These are phyloP conservation scores for Solenopsis fugax DNA, from an alignment of 1,140 invertebrate species.

Conservation along the genomic window DNA sequence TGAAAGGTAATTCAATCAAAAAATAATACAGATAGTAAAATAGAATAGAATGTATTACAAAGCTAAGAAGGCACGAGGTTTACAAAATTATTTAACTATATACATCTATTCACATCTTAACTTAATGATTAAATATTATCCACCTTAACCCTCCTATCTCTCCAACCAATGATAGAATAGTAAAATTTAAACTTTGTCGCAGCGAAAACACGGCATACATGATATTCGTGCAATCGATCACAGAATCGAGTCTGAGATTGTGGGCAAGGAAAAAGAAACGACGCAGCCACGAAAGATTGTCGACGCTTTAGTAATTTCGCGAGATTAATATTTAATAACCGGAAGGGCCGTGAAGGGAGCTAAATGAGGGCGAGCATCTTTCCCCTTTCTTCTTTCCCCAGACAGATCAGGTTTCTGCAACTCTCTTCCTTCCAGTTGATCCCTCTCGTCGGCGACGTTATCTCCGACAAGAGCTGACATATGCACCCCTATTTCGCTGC, in stretches of 20 bases:
- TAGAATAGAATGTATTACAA: too few species aligned
- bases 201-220: not conserved
- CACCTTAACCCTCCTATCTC: too few species aligned
- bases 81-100: too few species aligned
- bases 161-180: too few species aligned
- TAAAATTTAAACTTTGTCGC: slow-evolving; percentile 7
- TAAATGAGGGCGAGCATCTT: slow-evolving; percentile 42
- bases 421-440: slow-evolving; percentile 4
- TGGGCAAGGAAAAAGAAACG: slow-evolving; percentile 75
- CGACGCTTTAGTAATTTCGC: slow-evolving; percentile 83
- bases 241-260: slow-evolving; percentile 77
- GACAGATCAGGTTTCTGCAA: slow-evolving; percentile 19
- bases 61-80: too few species aligned
- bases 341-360: slow-evolving; percentile 68
- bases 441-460: slow-evolving; percentile 17
- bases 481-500: slow-evolving; percentile 44
- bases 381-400: slow-evolving; percentile 7
- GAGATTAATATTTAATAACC: slow-evolving; percentile 86
- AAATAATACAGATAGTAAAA: not conserved
- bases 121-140: too few species aligned
- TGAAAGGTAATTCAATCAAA: not conserved
- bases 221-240: not conserved
- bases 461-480: slow-evolving; percentile 35
- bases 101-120: too few species aligned
- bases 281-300: slow-evolving; percentile 80